Evolutionary conservation across 2,797 vertebrate species (phyloP), one percentile per base, ranked within the genome.

Genomic region (Amazona finschi): DNA sequence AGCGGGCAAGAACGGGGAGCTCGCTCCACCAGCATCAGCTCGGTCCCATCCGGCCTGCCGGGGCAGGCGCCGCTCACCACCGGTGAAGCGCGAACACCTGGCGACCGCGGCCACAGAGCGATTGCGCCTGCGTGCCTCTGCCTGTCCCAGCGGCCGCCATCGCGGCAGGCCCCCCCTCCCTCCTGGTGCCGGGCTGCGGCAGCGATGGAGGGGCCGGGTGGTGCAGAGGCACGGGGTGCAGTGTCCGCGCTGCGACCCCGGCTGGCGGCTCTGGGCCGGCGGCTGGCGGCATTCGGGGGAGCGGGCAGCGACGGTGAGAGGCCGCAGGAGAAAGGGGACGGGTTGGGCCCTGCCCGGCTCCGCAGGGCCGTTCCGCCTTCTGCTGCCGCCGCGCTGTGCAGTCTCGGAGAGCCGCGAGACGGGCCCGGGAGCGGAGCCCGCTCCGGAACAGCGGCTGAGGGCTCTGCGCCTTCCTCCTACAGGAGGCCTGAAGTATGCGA

Each of bases 181-280:
- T 55, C 6, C 31, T 9, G 31, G 19, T 21, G 53, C 8, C 20
- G 36, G 5, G 14, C 15, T 36, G 19, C 15, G 10, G 52, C 11
- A 13, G 55, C 18, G 24, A 72, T 81, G 85, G 70, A 52, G 36
- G 39, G 2, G 25, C 38, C 12, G 18, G 84, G 71, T 30, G 8
- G 28, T 3, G 31, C 11, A 0, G n/a, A 8, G 11, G 36, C 28
- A 6, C 28, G 7, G 6, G 41, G 1, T 2, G 12, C 8, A 7
- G 5, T 50, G 77, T 12, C 11, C 5, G 41, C 39, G 15, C 64
- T 90, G 81, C 17, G 25, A 71, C 25, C 27, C 19, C 72, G 85
- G 31, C 22, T 93, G 49, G 61, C 27, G 49, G 76, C 31, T 31
- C 31, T 70, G 64, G 14, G 50, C 57, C 89, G 31, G 83, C 72